A percentile compares a stretch with the other conserved stretches of the same genome.
Evolutionary conservation across 2,888 invertebrate species (phyloP).

Genomic region (Plebejus anna): DNA sequence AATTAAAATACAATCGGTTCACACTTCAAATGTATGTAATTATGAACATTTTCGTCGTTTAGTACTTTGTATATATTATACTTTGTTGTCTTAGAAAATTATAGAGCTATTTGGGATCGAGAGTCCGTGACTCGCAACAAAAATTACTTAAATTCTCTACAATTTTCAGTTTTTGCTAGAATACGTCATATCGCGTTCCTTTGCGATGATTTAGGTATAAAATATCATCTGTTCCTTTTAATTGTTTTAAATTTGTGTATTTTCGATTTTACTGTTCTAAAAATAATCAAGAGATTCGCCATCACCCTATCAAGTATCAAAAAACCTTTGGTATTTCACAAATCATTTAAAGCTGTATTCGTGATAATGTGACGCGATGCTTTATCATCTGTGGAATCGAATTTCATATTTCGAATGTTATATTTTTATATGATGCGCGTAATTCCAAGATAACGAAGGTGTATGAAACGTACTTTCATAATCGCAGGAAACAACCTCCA

Average conservation of each 20-base stretch:
- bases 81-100: background rate
- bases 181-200: background rate
- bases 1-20: background rate
- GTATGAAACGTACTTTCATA: background rate
- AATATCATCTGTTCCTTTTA: background rate
- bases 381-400: conserved; percentile 31
- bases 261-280: background rate
- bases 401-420: conserved; percentile 33
- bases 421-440: conserved; percentile 26
- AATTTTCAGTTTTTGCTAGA: background rate
- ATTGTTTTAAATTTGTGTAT: background rate
- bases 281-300: too few relatives aligned
- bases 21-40: background rate
- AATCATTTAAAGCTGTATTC: background rate
- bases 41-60: background rate
- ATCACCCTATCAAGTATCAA: background rate
- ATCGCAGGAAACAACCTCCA: too few relatives aligned
- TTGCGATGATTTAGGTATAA: too few relatives aligned
- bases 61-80: background rate
- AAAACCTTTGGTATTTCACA: background rate
- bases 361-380: conserved; percentile 4
- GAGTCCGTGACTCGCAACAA: background rate
- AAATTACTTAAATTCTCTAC: background rate
- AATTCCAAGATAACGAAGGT: conserved; percentile 9
- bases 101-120: background rate